Evolutionary conservation across 1,140 invertebrate species (phyloP).

Genomic region (Drosophila chauvacae): DNA sequence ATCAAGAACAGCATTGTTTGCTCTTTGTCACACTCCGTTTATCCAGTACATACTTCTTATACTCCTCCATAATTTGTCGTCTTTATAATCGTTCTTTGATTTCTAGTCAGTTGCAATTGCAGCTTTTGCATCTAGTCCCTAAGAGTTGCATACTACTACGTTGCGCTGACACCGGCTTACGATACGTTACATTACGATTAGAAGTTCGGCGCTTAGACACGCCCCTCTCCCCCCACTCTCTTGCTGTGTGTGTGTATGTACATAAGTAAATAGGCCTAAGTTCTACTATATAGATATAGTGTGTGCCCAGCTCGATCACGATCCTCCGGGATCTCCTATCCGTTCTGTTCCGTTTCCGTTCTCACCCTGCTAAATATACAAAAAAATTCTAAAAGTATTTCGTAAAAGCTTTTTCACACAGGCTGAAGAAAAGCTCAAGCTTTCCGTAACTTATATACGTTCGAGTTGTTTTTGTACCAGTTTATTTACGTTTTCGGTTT

Average conservation of each 20-base stretch:
- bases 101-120: conserved; percentile 47
- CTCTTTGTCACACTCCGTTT: conserved; percentile 68
- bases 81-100: conserved; percentile 40
- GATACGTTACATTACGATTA: conserved; percentile 30
- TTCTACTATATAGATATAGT: conserved; percentile 21
- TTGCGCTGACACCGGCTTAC: conserved; percentile 43
- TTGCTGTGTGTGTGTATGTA: conserved; percentile 44
- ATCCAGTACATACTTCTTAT: conserved; percentile 44
- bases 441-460: conserved; percentile 39
- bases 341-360: conserved; percentile 35
- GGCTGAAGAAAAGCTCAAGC: conserved; percentile 50
- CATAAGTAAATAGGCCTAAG: conserved; percentile 37
- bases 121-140: conserved; percentile 50
- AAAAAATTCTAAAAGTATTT: conserved; percentile 20
- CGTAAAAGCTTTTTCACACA: conserved; percentile 47
- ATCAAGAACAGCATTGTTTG: conserved; percentile 43
- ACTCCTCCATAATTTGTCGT: conserved; percentile 42
- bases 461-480: conserved; percentile 42
- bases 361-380: conserved; percentile 29
- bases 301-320: conserved; percentile 40
- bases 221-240: conserved; percentile 26
- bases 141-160: conserved; percentile 41
- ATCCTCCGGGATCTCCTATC: conserved; percentile 31
- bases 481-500: conserved; percentile 67
- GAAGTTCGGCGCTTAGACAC: conserved; percentile 42